A percentile compares a stretch with the other conserved stretches of the same genome.
Evolutionary conservation across 2,113 vertebrate genomes (phyloP).

Genomic region (Cinclus cinclus): DNA sequence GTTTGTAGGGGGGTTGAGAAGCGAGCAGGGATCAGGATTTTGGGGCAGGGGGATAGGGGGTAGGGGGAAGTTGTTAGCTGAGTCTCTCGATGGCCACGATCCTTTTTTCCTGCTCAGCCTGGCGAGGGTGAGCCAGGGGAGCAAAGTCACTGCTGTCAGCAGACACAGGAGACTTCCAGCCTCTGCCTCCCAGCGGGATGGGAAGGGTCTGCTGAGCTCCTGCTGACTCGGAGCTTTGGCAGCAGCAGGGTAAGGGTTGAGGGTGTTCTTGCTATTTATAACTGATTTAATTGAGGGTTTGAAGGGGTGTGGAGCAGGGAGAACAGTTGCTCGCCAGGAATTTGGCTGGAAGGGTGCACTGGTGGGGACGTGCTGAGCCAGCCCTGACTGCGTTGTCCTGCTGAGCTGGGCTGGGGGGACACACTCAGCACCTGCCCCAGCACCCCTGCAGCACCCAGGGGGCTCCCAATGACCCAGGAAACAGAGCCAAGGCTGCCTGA

Average conservation of each 20-base stretch:
- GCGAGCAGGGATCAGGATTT: background rate
- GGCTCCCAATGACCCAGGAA: background rate
- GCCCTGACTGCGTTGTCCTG: background rate
- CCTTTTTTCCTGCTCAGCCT: background rate
- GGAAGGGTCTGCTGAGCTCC: background rate
- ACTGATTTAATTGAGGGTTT: background rate
- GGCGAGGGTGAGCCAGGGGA: fast-evolving
- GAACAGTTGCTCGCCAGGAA: constrained; percentile 3
- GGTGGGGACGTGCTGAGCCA: fast-evolving
- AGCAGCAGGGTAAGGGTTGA: background rate
- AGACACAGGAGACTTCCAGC: background rate
- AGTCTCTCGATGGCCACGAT: fast-evolving
- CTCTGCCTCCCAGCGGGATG: fast-evolving
- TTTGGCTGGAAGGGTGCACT: constrained; percentile 2
- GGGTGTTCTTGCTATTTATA: constrained; percentile 38
- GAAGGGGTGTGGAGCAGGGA: background rate
- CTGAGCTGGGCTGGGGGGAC: background rate
- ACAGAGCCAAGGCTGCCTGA: background rate
- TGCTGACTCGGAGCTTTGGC: constrained; percentile 1
- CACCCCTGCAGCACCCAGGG: background rate
- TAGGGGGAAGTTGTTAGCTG: background rate
- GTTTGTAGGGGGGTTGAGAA: background rate
- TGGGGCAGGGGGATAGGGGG: background rate
- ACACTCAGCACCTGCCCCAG: background rate
- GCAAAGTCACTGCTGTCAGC: background rate